Evolutionary conservation across 2,797 vertebrate species (phyloP), one percentile per base, ranked within the genome.

Genomic region (Thunnus albacares): DNA sequence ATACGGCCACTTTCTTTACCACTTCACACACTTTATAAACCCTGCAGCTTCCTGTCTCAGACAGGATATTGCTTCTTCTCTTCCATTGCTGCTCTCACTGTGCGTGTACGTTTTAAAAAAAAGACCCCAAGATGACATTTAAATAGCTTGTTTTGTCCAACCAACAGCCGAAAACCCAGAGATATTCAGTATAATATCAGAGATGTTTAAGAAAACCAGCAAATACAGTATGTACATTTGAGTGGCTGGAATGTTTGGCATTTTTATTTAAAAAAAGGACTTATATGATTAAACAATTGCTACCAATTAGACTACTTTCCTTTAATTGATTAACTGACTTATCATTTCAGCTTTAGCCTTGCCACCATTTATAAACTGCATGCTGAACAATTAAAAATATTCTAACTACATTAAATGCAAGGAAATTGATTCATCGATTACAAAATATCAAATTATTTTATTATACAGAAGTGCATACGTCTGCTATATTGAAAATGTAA

Each of bases 31-130:
- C 47, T 22, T 70, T 55, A 55, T 20, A 71, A 68, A 71, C 28
- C 43, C 28, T 43, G 5, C 65, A 77, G 67, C 77, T 87, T 89
- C 87, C 87, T 75, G 86, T 82, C 65, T 53, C 61, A 51, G 26
- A 62, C 47, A 22, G 70, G 71, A 77, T 57, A 62, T 49, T 33
- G 38, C 38, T 61, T 77, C n/a, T 57, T 61, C 52, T 35, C 4
- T 33, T 14, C 24, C 41, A 17, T 70, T 47, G 10, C 24, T 60
- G 33, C n/a, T 24, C 14, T 30, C 13, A n/a, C 33, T 13, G n/a
- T 20, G 13, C 30, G 45, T 56, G 38, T n/a, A 8, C 11, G 26
- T 30, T 66, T 8, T 38, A 0, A 70, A 61, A 76, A 3, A 76
- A 3, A 0, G 1, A 22, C 3, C 28, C 20, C 30, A 38, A 60